These are phyloP conservation scores for Pachyseris speciosa DNA, from an alignment of 64 coral and sea anemone species.

Conservation along the genomic window DNA sequence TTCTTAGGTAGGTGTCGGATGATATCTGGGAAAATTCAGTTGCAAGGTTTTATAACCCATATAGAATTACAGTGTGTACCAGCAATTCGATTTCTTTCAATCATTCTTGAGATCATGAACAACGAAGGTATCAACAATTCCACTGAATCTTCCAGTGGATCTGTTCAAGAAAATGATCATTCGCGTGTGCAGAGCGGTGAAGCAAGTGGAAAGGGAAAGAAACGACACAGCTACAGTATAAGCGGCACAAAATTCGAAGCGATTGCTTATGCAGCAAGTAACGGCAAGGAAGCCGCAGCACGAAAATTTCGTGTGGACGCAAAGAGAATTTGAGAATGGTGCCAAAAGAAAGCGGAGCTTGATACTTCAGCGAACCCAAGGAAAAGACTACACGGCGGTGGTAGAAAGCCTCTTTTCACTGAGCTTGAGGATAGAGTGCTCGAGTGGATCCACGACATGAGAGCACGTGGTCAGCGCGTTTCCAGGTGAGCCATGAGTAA, in stretches of 20 bases:
- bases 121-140: constrained; percentile 33
- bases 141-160: constrained; percentile 23
- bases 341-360: constrained; percentile 46
- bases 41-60: too few relatives aligned
- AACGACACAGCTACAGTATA: constrained; percentile 59
- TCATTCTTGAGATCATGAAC: constrained; percentile 4
- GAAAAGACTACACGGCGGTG: constrained; percentile 61
- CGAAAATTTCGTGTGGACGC: constrained; percentile 62
- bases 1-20: too few relatives aligned
- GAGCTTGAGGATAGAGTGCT: constrained; percentile 49
- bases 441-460: constrained; percentile 38
- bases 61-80: background rate
- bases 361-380: constrained; percentile 42
- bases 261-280: constrained; percentile 16
- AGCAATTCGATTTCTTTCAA: background rate
- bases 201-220: constrained; percentile 67
- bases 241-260: constrained; percentile 69
- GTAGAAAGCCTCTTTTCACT: constrained; percentile 53
- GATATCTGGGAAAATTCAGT: too few relatives aligned
- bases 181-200: background rate
- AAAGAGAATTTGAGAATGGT: constrained; percentile 68
- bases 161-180: constrained; percentile 19
- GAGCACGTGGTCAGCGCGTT: constrained; percentile 56
- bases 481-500: constrained; percentile 39
- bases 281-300: constrained; percentile 54